phyloP scores from a whole-genome alignment of 2,113 vertebrate genomes.

The Danio rerio region GRCz12tu NC_133184.1:47793501-47794000 shows the following conservation, averaged over 20 bases:
- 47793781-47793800: constrained; percentile 72
- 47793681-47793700: constrained; percentile 93
- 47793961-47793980: not conserved
- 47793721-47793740: constrained; percentile 94
- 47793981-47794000: not conserved
- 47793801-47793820: constrained; percentile 11
- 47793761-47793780: constrained; percentile 84
- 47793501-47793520: constrained; percentile 34
- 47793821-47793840: constrained; percentile 11
- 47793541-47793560: constrained; percentile 64
- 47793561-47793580: constrained; percentile 47
- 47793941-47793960: not conserved
- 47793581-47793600: constrained; percentile 86
- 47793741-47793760: constrained; percentile 92
- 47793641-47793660: constrained; percentile 98
- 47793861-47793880: constrained; percentile 20
- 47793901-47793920: not conserved
- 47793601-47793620: constrained; percentile 96
- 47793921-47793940: no score
- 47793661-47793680: constrained; percentile 97
- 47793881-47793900: not conserved
- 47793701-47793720: constrained; percentile 94
- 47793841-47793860: not conserved
- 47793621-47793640: constrained; percentile 98
- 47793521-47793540: constrained; percentile 65